These are phyloP conservation scores for Limnephilus auricula DNA, from an alignment of 2,888 invertebrate genomes.

Conservation along the genomic window DNA sequence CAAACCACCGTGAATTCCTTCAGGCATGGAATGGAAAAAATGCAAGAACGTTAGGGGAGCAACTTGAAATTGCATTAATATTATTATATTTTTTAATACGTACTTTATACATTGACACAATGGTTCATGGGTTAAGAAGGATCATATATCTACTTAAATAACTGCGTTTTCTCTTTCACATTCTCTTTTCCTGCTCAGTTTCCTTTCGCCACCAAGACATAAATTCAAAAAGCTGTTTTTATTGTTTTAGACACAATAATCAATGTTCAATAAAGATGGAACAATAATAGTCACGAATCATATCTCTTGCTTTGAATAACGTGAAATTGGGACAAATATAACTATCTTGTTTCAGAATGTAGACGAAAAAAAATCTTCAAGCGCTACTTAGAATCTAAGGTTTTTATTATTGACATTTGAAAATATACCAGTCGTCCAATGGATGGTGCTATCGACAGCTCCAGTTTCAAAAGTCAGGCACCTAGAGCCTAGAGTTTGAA, in stretches of 20 bases:
- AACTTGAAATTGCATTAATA: no score
- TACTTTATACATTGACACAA: no score
- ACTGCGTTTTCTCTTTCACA: no score
- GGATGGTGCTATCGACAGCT: constrained; percentile 8
- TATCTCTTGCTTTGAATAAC: no score
- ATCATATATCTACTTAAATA: no score
- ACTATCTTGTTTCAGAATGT: no score
- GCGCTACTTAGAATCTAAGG: background rate
- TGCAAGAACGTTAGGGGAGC: background rate
- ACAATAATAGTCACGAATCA: no score
- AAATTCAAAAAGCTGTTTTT: background rate
- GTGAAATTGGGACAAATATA: no score
- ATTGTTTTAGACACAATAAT: background rate
- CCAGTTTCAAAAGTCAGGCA: constrained; percentile 16
- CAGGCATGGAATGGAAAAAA: background rate
- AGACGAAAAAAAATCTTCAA: background rate
- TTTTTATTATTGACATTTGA: constrained; percentile 13
- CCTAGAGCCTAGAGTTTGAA: background rate
- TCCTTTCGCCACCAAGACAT: background rate
- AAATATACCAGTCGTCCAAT: constrained; percentile 6
- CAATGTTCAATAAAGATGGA: background rate
- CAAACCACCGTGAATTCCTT: background rate
- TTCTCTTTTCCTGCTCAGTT: background rate
- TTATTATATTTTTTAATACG: no score
- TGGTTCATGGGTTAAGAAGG: no score